Base-by-base conservation (phyloP, 1,140 invertebrate species). In the Drosophila saltans region DNA sequence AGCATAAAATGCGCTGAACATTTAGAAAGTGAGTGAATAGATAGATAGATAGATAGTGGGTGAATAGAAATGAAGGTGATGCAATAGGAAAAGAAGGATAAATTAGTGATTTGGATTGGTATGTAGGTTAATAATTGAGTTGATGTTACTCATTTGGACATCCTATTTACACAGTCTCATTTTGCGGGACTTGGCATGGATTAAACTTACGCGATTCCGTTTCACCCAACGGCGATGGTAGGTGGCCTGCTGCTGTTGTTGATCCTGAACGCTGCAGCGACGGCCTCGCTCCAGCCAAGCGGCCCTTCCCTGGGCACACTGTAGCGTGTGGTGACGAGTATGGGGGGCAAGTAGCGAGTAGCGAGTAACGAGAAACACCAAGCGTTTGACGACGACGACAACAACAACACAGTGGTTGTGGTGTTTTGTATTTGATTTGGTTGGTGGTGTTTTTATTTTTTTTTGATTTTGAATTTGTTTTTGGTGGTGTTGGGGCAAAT, bases 161-260 rank as follows among this genome's bases (percentile, higher is more conserved):
- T 36, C 30, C 52, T 28, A 41, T 16, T 21, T 33, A 40, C 9
- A 41, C 55, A 26, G 65, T 56, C 77, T 70, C 77, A 10, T 10
- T 24, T 36, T 16, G 16, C 33, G 33, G 33, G 80, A 21, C 45
- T 26, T 26, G 26, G 21, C 45, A 52, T 69, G 41, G 57, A 30
- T 61, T 48, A 64, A 63, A 92, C 93, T 94, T 94, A 97, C 96
- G 94, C 96, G 94, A 93, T 97, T 97, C 93, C 95, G 94, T 93
- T 96, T 96, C 94, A 96, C 96, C 96, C 96, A 97, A 93, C 95
- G 93, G 73, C 95, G 94, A 91, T 96, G 94, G 72, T 93, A 93
- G 78, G 94, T 94, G 83, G 94, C 94, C 57, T 93, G 93, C 78
- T 94, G 94, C 84, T 95, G 94, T 61, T 92, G 86, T 61, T 81